A percentile compares a stretch with the other conserved stretches of the same genome.
Conservation (phyloP, 2,113 vertebrate species). For the Montifringilla adamsi region DNA sequence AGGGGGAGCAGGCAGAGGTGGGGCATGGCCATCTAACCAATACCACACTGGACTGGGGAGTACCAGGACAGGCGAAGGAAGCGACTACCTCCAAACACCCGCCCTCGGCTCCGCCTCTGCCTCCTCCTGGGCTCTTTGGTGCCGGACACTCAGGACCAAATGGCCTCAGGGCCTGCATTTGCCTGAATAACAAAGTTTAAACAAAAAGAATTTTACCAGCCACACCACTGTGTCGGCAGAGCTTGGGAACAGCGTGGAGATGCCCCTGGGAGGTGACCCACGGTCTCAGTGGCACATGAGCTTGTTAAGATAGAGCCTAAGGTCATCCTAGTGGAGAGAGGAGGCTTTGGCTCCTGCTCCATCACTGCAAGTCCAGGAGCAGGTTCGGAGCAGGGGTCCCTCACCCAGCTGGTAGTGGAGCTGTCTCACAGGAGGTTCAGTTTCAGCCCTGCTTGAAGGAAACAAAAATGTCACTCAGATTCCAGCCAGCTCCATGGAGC, state of each 20-base stretch:
- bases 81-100: conserved; percentile 13
- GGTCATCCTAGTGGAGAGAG: not conserved
- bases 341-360: not conserved
- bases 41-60: not conserved
- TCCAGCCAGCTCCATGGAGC: not conserved
- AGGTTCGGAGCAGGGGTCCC: not conserved
- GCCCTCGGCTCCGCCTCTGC: not conserved
- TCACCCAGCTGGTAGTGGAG: not conserved
- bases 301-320: not conserved
- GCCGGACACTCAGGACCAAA: conserved; percentile 48
- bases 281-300: accelerated
- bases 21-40: not conserved
- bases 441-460: not conserved
- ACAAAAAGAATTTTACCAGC: not conserved
- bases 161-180: not conserved
- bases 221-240: conserved; percentile 32
- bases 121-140: conserved; percentile 4
- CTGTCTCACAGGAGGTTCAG: not conserved
- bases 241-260: not conserved
- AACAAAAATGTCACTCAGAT: not conserved
- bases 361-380: not conserved
- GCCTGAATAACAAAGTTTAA: not conserved
- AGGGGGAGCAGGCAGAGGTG: not conserved
- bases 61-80: not conserved
- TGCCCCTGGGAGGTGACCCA: not conserved